phyloP scores from a whole-genome alignment of 2,888 invertebrate genomes.

The Anoncus sp. region DNA sequence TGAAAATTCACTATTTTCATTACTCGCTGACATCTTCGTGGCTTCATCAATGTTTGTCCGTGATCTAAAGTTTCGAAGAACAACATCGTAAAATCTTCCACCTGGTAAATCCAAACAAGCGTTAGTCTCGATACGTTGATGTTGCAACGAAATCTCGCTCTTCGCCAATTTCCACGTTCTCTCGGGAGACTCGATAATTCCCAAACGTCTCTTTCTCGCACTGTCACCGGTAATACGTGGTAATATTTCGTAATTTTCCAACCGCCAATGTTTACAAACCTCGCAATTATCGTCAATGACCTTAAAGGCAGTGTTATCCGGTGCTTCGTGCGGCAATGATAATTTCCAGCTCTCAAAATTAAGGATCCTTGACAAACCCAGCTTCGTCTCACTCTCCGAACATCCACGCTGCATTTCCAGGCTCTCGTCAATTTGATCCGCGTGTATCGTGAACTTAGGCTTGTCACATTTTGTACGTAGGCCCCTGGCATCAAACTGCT shows the following conservation, averaged over 20 bases:
- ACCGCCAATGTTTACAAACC: too few relatives aligned
- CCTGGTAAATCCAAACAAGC: slow-evolving; percentile 59
- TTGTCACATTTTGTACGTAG: background rate
- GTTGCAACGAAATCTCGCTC: slow-evolving; percentile 8
- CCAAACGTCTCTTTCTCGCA: slow-evolving; percentile 12
- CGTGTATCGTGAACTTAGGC: slow-evolving; percentile 4
- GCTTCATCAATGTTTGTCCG: background rate
- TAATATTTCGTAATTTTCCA: too few relatives aligned
- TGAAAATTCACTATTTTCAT: background rate
- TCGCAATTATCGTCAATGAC: slow-evolving; percentile 29
- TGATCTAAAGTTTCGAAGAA: slow-evolving; percentile 3
- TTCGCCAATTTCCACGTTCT: slow-evolving; percentile 5
- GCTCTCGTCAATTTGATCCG: too few relatives aligned
- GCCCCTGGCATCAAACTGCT: background rate
- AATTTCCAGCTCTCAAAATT: slow-evolving; percentile 19
- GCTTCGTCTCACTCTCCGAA: too few relatives aligned
- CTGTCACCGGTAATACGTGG: too few relatives aligned
- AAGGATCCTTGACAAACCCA: slow-evolving; percentile 1
- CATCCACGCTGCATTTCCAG: too few relatives aligned
- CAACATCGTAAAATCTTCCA: too few relatives aligned
- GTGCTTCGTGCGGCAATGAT: slow-evolving; percentile 64
- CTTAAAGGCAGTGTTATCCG: slow-evolving; percentile 77
- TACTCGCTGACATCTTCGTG: background rate
- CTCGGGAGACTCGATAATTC: background rate
- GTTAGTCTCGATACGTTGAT: slow-evolving; percentile 45